A percentile compares a stretch with the other conserved stretches of the same genome.
These are phyloP conservation scores for Pseudolaguvia tuberculata DNA, from an alignment of 2,113 vertebrate genomes.

Conservation along the genomic window DNA sequence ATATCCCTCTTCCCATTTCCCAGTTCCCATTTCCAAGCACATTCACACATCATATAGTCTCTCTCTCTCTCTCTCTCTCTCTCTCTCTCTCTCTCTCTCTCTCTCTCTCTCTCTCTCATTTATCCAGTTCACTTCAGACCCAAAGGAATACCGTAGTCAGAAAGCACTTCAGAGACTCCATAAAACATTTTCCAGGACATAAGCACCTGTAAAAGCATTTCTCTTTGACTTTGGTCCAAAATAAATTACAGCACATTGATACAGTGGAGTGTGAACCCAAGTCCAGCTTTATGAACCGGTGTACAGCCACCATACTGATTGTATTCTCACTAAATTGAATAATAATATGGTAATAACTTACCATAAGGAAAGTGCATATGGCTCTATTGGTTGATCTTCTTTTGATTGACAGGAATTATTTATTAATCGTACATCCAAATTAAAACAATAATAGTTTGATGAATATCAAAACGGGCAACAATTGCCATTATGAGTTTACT, in stretches of 20 bases:
- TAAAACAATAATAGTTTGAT: no score
- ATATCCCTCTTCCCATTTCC: no score
- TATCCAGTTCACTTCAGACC: conserved; percentile 23
- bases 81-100: background rate
- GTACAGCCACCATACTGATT: background rate
- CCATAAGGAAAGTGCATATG: no score
- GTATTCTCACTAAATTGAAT: no score
- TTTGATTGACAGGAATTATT: no score
- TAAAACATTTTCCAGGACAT: conserved; percentile 18
- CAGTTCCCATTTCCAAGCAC: background rate
- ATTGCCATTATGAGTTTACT: no score
- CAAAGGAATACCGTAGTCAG: conserved; percentile 11
- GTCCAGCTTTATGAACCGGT: background rate
- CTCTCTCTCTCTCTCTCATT: background rate
- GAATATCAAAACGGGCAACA: no score
- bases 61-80: background rate
- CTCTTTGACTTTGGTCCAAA: conserved; percentile 13
- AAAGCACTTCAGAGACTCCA: conserved; percentile 22
- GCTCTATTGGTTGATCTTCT: no score
- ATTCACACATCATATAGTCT: background rate
- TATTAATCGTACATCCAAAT: no score
- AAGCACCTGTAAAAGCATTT: conserved; percentile 35
- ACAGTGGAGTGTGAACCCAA: background rate
- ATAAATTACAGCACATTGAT: background rate
- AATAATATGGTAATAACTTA: no score